Conservation (phyloP, 2,113 vertebrate species). For the Antennarius striatus region DNA sequence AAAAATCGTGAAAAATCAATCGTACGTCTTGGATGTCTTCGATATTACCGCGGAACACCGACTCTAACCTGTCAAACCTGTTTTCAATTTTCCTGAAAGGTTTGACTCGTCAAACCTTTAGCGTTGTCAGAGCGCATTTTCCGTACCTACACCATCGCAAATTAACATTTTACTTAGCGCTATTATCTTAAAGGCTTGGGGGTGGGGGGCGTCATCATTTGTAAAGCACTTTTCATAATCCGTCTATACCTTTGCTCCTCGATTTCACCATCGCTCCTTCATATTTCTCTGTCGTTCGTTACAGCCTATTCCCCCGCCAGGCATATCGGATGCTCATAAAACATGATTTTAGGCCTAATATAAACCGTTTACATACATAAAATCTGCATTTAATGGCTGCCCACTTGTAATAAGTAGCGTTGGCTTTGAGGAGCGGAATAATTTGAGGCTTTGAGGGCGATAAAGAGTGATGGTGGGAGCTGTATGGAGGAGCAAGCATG, state of each 20-base stretch:
- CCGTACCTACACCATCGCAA: conserved; percentile 62
- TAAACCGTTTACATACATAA: conserved; percentile 78
- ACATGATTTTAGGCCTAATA: conserved; percentile 63
- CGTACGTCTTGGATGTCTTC: too few relatives aligned
- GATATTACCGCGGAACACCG: too few relatives aligned
- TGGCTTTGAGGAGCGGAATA: conserved; percentile 69
- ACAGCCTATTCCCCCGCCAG: conserved; percentile 41
- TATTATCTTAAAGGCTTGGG: conserved; percentile 1
- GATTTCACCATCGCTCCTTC: conserved; percentile 65
- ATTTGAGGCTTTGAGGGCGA: conserved; percentile 76
- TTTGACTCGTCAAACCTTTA: conserved; percentile 21
- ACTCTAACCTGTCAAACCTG: too few relatives aligned
- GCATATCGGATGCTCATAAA: conserved; percentile 47
- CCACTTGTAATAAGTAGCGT: conserved; percentile 54
- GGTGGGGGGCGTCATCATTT: conserved; percentile 41
- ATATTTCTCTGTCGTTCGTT: conserved; percentile 70
- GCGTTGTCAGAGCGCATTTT: conserved; percentile 60
- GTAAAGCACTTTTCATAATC: conserved; percentile 63
- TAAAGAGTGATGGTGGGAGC: conserved; percentile 68
- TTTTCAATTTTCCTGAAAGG: conserved; percentile 8
- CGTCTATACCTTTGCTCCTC: conserved; percentile 58
- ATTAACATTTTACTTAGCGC: conserved; percentile 56
- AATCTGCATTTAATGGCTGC: conserved; percentile 72
- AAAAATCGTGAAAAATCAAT: too few relatives aligned
- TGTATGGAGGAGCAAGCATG: conserved; percentile 81